Evolutionary conservation across 2,888 invertebrate species (phyloP), one percentile per base, ranked within the genome.

Genomic region (Folsomia manolachei): DNA sequence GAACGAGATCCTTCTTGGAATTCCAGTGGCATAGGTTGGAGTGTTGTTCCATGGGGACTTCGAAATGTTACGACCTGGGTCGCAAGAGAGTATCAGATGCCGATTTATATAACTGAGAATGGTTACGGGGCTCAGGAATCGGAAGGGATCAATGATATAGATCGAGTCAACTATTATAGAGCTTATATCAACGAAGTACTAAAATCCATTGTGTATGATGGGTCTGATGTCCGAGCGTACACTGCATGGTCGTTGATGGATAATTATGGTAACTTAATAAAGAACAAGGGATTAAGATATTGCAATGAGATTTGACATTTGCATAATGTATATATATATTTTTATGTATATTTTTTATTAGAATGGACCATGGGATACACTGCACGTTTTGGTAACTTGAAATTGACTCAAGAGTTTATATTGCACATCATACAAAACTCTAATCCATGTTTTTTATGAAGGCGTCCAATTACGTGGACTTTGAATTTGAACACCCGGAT

Each of bases 21-120:
- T 25, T 23, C 19, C 0, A 73, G 73, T 24, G 79, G 75, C 1
- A 21, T 69, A n/a, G 75, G 77, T 63, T 76, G 79, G 65, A 67
- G 70, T 7, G 73, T 79, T 21, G 80, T 80, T 2, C 80, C 80
- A 4, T 79, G 76, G 76, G 80, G 75, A 26, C 71, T 79, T 64
- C 63, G 80, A 4, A 70, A 65, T n/a, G 18, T 78, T 21, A 39
- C 75, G 18, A 78, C 71, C 21, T 79, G 76, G 75, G 71, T 78
- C 39, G 65, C 69, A 14, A 52, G 74, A 0, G 75, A 75, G 14
- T 80, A 80, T 52, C 60, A 71, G 0, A 53, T 69, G 1, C 73
- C 76, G 0, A 71, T 80, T 61, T 75, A 77, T 56, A 68, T 77
- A 0, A 75, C 77, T 11, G 77, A 78, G 56, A 79, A 79, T 70